Conservation (phyloP, 30 jellyfish, hydroid and myxozoan genomes). For the Aurelia sp. region DNA sequence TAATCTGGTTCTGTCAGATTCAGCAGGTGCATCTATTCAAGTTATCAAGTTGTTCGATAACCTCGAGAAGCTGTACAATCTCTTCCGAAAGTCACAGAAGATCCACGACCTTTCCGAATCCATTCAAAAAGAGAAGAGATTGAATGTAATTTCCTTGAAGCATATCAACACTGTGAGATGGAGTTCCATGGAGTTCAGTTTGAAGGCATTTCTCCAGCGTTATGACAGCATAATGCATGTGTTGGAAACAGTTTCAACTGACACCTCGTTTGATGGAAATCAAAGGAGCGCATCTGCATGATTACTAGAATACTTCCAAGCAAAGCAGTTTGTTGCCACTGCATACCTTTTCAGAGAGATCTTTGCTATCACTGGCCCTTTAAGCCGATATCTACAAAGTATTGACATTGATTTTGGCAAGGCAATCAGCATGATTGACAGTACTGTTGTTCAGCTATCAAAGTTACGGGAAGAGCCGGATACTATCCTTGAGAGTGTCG, state of each 20-base stretch:
- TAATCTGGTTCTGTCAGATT: slow-evolving; percentile 37
- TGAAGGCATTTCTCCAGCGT: slow-evolving; percentile 45
- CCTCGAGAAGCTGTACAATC: slow-evolving; percentile 42
- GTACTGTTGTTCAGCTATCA: slow-evolving; percentile 30
- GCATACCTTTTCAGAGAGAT: slow-evolving; percentile 56
- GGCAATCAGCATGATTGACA: slow-evolving; percentile 58
- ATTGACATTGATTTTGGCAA: not conserved
- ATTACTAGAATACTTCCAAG: slow-evolving; percentile 10
- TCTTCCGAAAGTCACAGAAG: slow-evolving; percentile 26
- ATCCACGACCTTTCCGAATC: slow-evolving; percentile 56
- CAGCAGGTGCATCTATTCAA: slow-evolving; percentile 42
- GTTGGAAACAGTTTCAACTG: slow-evolving; percentile 15
- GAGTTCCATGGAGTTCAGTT: slow-evolving; percentile 49
- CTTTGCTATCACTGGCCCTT: slow-evolving; percentile 48
- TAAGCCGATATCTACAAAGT: slow-evolving; percentile 49
- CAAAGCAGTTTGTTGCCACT: slow-evolving; percentile 17
- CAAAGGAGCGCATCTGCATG: slow-evolving; percentile 34
- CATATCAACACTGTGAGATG: slow-evolving; percentile 48
- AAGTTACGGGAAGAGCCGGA: slow-evolving; percentile 61
- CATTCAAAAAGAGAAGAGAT: slow-evolving; percentile 38
- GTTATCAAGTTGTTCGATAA: slow-evolving; percentile 28
- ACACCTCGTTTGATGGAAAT: slow-evolving; percentile 34
- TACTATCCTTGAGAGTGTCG: slow-evolving; percentile 33
- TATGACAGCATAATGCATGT: slow-evolving; percentile 13
- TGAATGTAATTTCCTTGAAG: slow-evolving; percentile 17